phyloP scores from a whole-genome alignment of 2,797 vertebrate species.

The Peromyscus eremicus region DNA sequence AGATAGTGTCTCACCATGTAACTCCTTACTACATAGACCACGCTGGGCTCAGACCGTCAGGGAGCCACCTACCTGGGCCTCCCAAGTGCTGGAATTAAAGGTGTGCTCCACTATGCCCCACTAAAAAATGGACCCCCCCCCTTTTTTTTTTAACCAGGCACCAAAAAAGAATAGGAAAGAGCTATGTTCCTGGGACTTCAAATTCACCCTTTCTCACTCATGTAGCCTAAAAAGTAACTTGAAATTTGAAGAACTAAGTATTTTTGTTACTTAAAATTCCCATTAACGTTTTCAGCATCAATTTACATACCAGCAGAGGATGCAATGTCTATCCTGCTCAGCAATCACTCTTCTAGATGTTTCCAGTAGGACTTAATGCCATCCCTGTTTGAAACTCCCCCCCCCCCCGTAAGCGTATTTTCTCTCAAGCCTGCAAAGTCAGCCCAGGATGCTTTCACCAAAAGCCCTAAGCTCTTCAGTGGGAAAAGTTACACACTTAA shows the following conservation, averaged over 20 bases:
- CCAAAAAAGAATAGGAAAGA: neutral
- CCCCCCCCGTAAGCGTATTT: neutral
- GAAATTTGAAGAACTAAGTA: neutral
- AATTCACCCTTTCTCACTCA: neutral
- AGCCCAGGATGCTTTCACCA: neutral
- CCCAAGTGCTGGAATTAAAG: neutral
- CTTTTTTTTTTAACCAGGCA: neutral
- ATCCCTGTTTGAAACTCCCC: neutral
- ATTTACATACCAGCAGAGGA: neutral
- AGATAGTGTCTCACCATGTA: neutral
- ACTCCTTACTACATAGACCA: neutral
- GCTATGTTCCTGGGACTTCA: neutral
- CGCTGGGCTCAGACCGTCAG: neutral
- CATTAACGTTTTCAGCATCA: neutral
- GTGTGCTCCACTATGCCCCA: neutral
- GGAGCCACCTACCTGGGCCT: neutral
- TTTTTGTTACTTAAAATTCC: conserved; percentile 2
- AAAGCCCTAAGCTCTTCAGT: too few relatives aligned
- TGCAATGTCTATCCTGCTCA: neutral
- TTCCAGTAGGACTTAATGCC: neutral
- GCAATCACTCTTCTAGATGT: neutral
- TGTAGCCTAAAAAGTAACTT: neutral
- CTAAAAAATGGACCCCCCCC: neutral
- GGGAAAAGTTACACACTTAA: neutral
- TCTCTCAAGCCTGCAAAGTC: neutral